Evolutionary conservation across 1,140 invertebrate genomes (phyloP), one percentile per base, ranked within the genome.

Genomic region (Sitobion miscanthi): DNA sequence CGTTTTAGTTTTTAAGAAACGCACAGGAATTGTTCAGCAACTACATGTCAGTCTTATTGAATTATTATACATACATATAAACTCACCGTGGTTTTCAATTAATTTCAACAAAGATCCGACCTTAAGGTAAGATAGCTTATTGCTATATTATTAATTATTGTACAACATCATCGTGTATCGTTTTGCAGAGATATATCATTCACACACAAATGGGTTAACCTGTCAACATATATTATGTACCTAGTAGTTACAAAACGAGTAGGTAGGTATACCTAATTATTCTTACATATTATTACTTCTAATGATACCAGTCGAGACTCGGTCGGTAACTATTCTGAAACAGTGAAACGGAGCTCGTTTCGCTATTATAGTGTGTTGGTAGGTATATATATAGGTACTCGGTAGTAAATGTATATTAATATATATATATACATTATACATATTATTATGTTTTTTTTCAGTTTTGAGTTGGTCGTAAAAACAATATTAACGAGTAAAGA

Each of bases 261-360:
- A 77, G 62, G 62, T 77, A 77, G 62, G 62, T 77, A 69, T 69
- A 77, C 62, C 62, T 77, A 77, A 77, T 77, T 77, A 77, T 77
- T 77, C 62, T 77, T 77, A 77, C 62, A 77, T 77, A 77, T 77
- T 77, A 77, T 77, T 77, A 77, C 62, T 77, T n/a, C 62, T 77
- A 77, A 77, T 77, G 62, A 77, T 77, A 77, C 62, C 62, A 77
- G 62, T 77, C 14, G n/a, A 77, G 62, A 77, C 62, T n/a, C 17
- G 62, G 62, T n/a, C 17, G 62, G 62, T 77, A 77, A 77, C 30
- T 4, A 77, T 77, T n/a, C 30, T n/a, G n/a, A 77, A n/a, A n/a
- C 62, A 69, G 62, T 77, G 62, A 77, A 77, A 77, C 5, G 30
- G 30, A 17, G 62, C 62, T 77, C 62, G 62, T 35, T 77, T 77